Evolutionary conservation across 2,113 vertebrate genomes (phyloP).

Genomic region (Albula glossodonta): DNA sequence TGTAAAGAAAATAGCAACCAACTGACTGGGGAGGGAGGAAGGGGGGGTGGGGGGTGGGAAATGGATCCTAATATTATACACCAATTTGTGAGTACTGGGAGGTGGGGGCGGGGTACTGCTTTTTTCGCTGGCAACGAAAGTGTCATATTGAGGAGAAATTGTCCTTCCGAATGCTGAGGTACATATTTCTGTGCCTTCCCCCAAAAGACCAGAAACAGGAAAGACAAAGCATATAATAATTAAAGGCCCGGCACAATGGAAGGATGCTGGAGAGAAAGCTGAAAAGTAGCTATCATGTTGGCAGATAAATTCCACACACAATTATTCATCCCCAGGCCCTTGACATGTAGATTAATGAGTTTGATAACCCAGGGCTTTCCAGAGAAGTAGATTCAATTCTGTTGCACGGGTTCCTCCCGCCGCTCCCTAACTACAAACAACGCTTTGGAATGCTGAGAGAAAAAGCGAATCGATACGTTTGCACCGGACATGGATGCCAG

Average conservation of each 20-base stretch:
- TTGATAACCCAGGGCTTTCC: slow-evolving; percentile 96
- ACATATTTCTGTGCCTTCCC: slow-evolving; percentile 69
- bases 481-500: slow-evolving; percentile 68
- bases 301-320: slow-evolving; percentile 98
- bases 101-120: slow-evolving; percentile 12
- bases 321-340: slow-evolving; percentile 97
- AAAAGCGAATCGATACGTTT: slow-evolving; percentile 70
- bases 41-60: not conserved
- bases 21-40: not conserved
- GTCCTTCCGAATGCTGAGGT: slow-evolving; percentile 73
- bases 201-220: slow-evolving; percentile 71
- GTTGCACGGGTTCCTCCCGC: slow-evolving; percentile 71
- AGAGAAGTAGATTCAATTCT: slow-evolving; percentile 85
- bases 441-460: slow-evolving; percentile 61
- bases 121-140: slow-evolving; percentile 42
- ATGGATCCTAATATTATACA: not conserved
- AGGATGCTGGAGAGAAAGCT: slow-evolving; percentile 79
- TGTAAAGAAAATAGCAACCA: not conserved
- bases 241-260: slow-evolving; percentile 80
- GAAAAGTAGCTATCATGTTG: slow-evolving; percentile 93
- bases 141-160: slow-evolving; percentile 70
- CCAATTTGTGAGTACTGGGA: not conserved
- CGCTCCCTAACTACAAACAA: slow-evolving; percentile 68
- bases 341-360: slow-evolving; percentile 99
- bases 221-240: slow-evolving; percentile 94